Evolutionary conservation across 2,113 vertebrate genomes (phyloP).

Genomic region (Neogobius melanostomus): DNA sequence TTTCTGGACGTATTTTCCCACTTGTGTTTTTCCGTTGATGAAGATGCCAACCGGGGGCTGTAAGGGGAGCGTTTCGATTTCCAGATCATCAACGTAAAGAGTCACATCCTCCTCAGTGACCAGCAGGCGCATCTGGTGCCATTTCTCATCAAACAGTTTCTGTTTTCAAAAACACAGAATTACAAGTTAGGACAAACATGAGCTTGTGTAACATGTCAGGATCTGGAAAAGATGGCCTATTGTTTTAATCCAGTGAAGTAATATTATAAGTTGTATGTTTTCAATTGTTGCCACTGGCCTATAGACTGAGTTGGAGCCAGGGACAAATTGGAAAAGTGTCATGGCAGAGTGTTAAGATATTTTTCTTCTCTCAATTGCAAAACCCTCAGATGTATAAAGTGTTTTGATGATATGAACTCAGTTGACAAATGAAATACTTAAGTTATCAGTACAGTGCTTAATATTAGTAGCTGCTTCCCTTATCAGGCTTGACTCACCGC

Average conservation of each 20-base stretch:
- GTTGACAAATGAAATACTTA: no score
- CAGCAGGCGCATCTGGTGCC: constrained; percentile 93
- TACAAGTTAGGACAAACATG: constrained; percentile 4
- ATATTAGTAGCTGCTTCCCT: no score
- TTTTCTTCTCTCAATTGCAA: no score
- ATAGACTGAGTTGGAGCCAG: background rate
- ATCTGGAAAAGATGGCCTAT: background rate
- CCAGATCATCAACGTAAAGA: constrained; percentile 89
- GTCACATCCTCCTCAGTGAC: constrained; percentile 91
- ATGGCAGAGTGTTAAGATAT: background rate
- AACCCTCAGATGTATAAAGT: no score
- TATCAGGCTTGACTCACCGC: background rate
- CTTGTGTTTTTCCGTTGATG: constrained; percentile 92
- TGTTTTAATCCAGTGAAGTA: background rate
- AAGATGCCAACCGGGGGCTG: constrained; percentile 92
- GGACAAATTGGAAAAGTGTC: background rate
- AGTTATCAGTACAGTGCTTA: no score
- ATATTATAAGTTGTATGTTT: background rate
- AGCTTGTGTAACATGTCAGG: constrained; percentile 1
- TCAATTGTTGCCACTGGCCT: background rate
- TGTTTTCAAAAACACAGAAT: constrained; percentile 43
- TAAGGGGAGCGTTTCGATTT: constrained; percentile 82
- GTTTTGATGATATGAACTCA: no score
- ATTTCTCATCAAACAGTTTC: constrained; percentile 90
- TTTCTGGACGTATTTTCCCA: constrained; percentile 93